Conservation (phyloP, 2,888 invertebrate genomes). For the Therioaphis trifolii region DNA sequence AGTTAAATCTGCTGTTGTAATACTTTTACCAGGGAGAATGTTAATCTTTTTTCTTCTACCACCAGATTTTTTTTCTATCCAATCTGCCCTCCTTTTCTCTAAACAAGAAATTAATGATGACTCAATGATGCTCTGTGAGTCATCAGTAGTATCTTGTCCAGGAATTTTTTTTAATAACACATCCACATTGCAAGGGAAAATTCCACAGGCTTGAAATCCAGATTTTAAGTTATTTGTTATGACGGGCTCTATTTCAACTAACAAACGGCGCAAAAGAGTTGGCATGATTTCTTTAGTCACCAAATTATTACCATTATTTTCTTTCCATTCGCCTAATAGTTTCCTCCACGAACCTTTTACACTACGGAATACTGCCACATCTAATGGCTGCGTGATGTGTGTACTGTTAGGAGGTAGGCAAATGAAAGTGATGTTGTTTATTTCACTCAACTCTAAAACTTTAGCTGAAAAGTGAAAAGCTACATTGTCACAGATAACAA, state of each 20-base stretch:
- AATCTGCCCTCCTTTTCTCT: background rate
- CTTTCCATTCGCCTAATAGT: conserved; percentile 14
- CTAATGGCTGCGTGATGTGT: conserved; percentile 23
- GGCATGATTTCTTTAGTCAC: conserved; percentile 17
- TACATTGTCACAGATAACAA: conserved; percentile 20
- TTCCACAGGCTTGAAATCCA: conserved; percentile 16
- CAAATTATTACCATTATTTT: conserved; percentile 26
- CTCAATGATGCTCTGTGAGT: background rate
- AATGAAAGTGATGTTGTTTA: background rate
- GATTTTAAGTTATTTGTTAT: conserved; percentile 21
- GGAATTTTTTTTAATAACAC: conserved; percentile 21
- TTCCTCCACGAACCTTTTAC: conserved; percentile 7
- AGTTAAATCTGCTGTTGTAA: conserved; percentile 21
- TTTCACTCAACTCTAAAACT: conserved; percentile 15
- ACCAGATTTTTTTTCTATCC: conserved; percentile 22
- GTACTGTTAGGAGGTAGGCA: conserved; percentile 7
- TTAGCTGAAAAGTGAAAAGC: conserved; percentile 3
- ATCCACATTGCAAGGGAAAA: conserved; percentile 12
- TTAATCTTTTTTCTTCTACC: conserved; percentile 18
- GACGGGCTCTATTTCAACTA: background rate
- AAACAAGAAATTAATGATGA: background rate
- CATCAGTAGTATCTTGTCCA: conserved; percentile 9
- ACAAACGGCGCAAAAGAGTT: conserved; percentile 16
- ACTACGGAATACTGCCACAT: conserved; percentile 11
- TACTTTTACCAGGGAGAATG: conserved; percentile 5